A percentile compares a stretch with the other conserved stretches of the same genome.
Evolutionary conservation across 2,113 vertebrate species (phyloP).

Genomic region (Etheostoma cragini): DNA sequence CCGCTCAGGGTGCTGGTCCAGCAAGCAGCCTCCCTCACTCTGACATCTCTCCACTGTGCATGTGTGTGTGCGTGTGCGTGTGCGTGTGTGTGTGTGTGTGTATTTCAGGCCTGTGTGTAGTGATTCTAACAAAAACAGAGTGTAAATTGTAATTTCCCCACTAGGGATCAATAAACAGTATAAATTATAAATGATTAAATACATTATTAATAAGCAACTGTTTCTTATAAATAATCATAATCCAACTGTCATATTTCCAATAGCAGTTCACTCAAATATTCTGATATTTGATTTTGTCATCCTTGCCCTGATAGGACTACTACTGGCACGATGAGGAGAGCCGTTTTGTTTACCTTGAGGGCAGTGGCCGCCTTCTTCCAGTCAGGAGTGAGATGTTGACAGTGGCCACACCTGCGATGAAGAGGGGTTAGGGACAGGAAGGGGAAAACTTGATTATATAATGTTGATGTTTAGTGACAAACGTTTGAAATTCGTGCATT

Average conservation of each 20-base stretch:
- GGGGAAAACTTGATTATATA: not conserved
- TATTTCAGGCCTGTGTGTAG: too few relatives aligned
- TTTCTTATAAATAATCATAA: not conserved
- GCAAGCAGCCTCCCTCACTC: too few relatives aligned
- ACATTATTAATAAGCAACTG: not conserved
- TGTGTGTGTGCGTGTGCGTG: too few relatives aligned
- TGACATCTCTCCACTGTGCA: too few relatives aligned
- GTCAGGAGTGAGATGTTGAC: constrained; percentile 89
- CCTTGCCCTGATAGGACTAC: not conserved
- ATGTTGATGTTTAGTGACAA: not conserved
- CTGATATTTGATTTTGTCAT: not conserved
- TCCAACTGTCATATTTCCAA: not conserved
- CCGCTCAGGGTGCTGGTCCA: too few relatives aligned
- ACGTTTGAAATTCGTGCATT: not conserved
- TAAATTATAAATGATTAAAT: too few relatives aligned
- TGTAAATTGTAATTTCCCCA: too few relatives aligned
- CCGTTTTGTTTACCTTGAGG: constrained; percentile 89
- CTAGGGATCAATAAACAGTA: too few relatives aligned
- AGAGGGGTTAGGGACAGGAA: too few relatives aligned
- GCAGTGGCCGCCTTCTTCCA: constrained; percentile 97
- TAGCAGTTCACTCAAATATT: not conserved
- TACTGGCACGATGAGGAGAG: not conserved
- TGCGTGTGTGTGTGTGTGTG: too few relatives aligned
- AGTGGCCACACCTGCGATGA: constrained; percentile 93
- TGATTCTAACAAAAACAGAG: too few relatives aligned